Evolutionary conservation across 2,797 vertebrate species (phyloP).

Genomic region (Paedocypris micromegethes): DNA sequence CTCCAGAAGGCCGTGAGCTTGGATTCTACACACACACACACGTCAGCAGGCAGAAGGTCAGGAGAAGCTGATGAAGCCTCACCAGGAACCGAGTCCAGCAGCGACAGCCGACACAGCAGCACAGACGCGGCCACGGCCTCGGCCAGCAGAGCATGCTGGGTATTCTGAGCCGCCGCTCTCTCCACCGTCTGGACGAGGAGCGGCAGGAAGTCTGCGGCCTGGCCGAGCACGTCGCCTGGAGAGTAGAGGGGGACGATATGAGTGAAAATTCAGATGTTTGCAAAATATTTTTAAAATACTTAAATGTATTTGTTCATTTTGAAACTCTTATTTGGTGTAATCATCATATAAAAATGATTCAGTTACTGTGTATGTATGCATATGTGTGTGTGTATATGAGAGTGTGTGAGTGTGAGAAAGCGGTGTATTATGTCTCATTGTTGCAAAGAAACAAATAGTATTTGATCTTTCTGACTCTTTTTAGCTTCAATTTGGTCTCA

Average conservation of each 20-base stretch:
- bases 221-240: slow-evolving; percentile 82
- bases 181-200: slow-evolving; percentile 87
- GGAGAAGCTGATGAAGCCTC: slow-evolving; percentile 40
- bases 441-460: too few relatives aligned
- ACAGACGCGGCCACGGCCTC: slow-evolving; percentile 87
- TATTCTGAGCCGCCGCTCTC: slow-evolving; percentile 85
- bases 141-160: slow-evolving; percentile 81
- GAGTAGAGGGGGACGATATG: slow-evolving; percentile 14
- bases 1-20: slow-evolving; percentile 88
- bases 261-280: too few relatives aligned
- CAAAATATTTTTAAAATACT: too few relatives aligned
- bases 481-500: too few relatives aligned
- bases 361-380: too few relatives aligned
- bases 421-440: too few relatives aligned
- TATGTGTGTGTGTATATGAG: too few relatives aligned
- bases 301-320: too few relatives aligned
- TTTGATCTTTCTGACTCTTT: too few relatives aligned
- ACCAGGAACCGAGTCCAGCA: slow-evolving; percentile 81
- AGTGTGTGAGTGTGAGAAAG: too few relatives aligned
- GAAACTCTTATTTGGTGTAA: too few relatives aligned
- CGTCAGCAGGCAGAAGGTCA: neutral
- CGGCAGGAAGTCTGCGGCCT: slow-evolving; percentile 78
- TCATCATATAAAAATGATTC: too few relatives aligned
- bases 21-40: slow-evolving; percentile 67
- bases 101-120: slow-evolving; percentile 80